Evolutionary conservation across 2,113 vertebrate genomes (phyloP).

Genomic region (Heterotilapia buettikoferi): DNA sequence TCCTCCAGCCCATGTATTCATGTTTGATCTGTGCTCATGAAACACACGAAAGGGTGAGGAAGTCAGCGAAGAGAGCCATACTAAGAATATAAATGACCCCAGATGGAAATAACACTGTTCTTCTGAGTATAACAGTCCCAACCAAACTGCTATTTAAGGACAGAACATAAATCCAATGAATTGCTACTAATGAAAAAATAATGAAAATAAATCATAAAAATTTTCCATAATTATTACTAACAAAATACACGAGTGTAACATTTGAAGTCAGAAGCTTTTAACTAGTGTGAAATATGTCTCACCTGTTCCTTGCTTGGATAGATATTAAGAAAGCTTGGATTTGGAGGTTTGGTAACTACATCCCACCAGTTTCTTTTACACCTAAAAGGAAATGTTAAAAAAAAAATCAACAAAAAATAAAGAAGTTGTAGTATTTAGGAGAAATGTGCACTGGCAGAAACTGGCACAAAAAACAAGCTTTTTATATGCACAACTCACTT

Average conservation of each 20-base stretch:
- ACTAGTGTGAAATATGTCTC: neutral
- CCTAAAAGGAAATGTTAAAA: slow-evolving; percentile 24
- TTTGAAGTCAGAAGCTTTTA: neutral
- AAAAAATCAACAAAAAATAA: neutral
- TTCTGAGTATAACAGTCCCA: neutral
- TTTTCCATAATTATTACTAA: neutral
- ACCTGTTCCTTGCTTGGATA: slow-evolving; percentile 16
- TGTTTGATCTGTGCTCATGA: neutral
- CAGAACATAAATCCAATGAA: neutral
- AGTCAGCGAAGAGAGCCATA: neutral
- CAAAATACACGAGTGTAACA: neutral
- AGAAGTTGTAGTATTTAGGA: neutral
- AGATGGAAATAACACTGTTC: neutral
- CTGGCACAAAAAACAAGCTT: neutral
- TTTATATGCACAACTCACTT: slow-evolving; percentile 47
- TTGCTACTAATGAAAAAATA: neutral
- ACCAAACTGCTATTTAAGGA: neutral
- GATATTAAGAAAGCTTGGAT: slow-evolving; percentile 6
- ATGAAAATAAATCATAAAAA: neutral
- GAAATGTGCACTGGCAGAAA: neutral
- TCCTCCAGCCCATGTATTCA: neutral
- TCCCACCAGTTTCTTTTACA: slow-evolving; percentile 49
- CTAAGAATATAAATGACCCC: neutral
- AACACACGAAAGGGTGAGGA: neutral
- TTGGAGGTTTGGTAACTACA: slow-evolving; percentile 10